Conservation (phyloP, 2,797 vertebrate species). For the Pseudocheirus occidentalis region DNA sequence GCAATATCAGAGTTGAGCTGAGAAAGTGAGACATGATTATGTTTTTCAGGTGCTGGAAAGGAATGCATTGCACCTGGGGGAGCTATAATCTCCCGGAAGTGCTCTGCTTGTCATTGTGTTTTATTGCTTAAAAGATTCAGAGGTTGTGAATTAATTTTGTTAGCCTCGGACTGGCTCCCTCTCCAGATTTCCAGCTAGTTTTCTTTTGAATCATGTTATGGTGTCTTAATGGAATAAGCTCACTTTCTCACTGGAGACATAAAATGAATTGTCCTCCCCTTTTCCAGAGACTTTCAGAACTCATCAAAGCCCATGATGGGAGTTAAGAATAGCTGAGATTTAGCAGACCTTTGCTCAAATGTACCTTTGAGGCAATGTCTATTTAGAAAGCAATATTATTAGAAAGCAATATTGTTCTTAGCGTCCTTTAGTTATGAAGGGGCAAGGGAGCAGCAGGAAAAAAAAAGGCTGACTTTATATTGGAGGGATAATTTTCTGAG, state of each 20-base stretch:
- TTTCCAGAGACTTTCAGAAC: not conserved
- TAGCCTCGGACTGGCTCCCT: not conserved
- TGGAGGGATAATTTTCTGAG: conserved; percentile 49
- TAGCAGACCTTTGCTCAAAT: conserved; percentile 29
- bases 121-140: conserved; percentile 2
- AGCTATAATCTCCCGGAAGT: not conserved
- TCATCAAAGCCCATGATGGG: conserved; percentile 21
- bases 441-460: conserved; percentile 18
- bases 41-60: conserved; percentile 43
- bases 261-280: conserved; percentile 33
- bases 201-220: conserved; percentile 22
- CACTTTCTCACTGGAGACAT: conserved; percentile 30
- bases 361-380: conserved; percentile 46
- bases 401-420: conserved; percentile 27
- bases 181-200: conserved; percentile 34
- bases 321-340: conserved; percentile 56
- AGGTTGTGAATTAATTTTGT: conserved; percentile 22
- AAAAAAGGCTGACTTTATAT: conserved; percentile 3
- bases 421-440: conserved; percentile 27
- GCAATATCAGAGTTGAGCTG: conserved; percentile 13
- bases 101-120: conserved; percentile 3
- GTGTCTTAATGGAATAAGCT: conserved; percentile 50
- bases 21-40: conserved; percentile 18
- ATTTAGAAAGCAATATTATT: conserved; percentile 36
- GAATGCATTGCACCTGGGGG: conserved; percentile 21